These are phyloP conservation scores for Pitangus sulphuratus DNA, from an alignment of 2,797 vertebrate genomes.

Conservation along the genomic window DNA sequence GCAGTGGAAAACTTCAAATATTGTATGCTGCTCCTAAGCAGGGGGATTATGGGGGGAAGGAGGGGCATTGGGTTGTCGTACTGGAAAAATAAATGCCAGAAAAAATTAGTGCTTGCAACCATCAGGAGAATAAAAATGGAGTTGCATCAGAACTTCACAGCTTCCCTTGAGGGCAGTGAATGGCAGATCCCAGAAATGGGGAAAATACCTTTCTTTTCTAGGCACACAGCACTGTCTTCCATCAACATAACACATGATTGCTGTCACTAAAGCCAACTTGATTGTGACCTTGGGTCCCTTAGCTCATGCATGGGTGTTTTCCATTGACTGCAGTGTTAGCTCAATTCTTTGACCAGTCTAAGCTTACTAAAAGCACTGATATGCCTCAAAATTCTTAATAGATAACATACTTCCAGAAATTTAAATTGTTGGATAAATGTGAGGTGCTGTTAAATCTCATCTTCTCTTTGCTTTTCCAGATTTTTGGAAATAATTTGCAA, in stretches of 20 bases:
- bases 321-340: background rate
- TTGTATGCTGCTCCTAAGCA: background rate
- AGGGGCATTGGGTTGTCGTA: fast-evolving
- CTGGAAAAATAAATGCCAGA: background rate
- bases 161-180: background rate
- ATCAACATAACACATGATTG: background rate
- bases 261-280: background rate
- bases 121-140: background rate
- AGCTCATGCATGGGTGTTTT: background rate
- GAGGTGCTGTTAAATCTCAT: background rate
- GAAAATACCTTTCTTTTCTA: background rate
- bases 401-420: background rate
- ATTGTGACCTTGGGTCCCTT: background rate
- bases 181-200: background rate
- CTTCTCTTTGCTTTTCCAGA: background rate
- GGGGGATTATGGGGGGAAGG: fast-evolving
- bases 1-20: background rate
- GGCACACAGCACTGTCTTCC: background rate
- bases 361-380: background rate
- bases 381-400: background rate
- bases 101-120: background rate
- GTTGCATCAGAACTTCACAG: background rate
- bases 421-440: background rate
- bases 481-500: background rate
- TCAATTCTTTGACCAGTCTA: background rate